Percentiles rank a stretch among this genome's conserved stretches.
Conservation (phyloP, 1,140 invertebrate genomes). For the Philotrypesis tridentata region DNA sequence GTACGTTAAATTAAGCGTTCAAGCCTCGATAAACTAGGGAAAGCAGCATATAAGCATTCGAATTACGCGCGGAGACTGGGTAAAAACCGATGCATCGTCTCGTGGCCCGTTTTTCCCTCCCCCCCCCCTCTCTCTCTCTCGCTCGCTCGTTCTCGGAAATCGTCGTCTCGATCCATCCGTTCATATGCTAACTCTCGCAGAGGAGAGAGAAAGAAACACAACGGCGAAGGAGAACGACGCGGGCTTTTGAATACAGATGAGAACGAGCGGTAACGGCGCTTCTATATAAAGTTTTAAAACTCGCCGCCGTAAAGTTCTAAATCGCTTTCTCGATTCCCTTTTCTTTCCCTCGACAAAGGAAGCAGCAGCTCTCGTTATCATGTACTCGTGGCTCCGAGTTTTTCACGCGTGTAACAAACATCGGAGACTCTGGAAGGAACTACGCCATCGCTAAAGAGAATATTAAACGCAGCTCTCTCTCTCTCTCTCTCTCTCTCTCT, state of each 20-base stretch:
- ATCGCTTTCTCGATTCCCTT: conserved; percentile 33
- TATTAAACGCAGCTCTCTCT: background rate
- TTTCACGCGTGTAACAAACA: background rate
- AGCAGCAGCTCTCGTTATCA: background rate
- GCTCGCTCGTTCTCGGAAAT: conserved; percentile 7
- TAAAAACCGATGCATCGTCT: background rate
- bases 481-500: no score
- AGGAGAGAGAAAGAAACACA: background rate
- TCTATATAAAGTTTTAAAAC: conserved; percentile 44
- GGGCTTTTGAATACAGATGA: conserved; percentile 45
- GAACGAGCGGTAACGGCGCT: conserved; percentile 34
- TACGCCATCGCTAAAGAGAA: background rate
- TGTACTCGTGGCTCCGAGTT: background rate
- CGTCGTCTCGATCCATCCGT: conserved; percentile 8
- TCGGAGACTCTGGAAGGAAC: background rate
- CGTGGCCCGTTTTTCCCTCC: background rate
- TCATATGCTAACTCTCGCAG: conserved; percentile 37
- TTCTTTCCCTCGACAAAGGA: background rate
- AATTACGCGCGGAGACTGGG: background rate
- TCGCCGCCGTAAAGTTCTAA: conserved; percentile 28
- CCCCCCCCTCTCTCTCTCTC: background rate
- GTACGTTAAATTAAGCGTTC: no score
- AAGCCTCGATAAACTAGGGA: no score
- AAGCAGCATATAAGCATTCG: no score
- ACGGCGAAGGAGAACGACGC: conserved; percentile 10